A percentile compares a stretch with the other conserved stretches of the same genome.
Conservation (phyloP, 2,888 invertebrate genomes). For the Leptopilina myrica region DNA sequence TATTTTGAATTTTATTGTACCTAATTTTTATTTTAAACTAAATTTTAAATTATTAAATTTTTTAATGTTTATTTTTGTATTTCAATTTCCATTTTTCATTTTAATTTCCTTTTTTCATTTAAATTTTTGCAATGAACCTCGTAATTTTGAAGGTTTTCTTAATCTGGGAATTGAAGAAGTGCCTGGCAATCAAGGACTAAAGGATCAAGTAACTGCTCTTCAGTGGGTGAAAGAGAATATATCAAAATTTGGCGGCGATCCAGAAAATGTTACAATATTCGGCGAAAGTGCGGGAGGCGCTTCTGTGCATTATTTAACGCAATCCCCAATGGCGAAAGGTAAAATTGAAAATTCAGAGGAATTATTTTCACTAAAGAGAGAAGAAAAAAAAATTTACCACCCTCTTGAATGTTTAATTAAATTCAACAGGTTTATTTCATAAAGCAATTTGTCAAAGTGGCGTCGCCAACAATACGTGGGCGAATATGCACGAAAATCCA, state of each 20-base stretch:
- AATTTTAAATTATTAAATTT: no score
- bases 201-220: slow-evolving; percentile 63
- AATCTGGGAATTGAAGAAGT: slow-evolving; percentile 56
- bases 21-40: no score
- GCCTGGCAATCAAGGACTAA: slow-evolving; percentile 63
- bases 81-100: neutral
- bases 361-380: neutral
- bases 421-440: slow-evolving; percentile 67
- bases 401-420: neutral
- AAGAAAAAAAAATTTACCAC: neutral
- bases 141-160: slow-evolving; percentile 51
- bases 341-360: slow-evolving; percentile 13
- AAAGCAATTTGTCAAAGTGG: slow-evolving; percentile 71
- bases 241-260: slow-evolving; percentile 61
- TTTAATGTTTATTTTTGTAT: no score
- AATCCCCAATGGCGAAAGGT: slow-evolving; percentile 57
- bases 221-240: slow-evolving; percentile 62
- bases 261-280: slow-evolving; percentile 62
- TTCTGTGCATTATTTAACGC: slow-evolving; percentile 55
- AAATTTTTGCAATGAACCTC: neutral
- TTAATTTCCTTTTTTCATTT: neutral
- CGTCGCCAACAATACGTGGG: slow-evolving; percentile 61
- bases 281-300: slow-evolving; percentile 63
- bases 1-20: no score
- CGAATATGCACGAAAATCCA: slow-evolving; percentile 49